Evolutionary conservation across 2,888 invertebrate genomes (phyloP), one percentile per base, ranked within the genome.

Genomic region (Drosophila cognata): DNA sequence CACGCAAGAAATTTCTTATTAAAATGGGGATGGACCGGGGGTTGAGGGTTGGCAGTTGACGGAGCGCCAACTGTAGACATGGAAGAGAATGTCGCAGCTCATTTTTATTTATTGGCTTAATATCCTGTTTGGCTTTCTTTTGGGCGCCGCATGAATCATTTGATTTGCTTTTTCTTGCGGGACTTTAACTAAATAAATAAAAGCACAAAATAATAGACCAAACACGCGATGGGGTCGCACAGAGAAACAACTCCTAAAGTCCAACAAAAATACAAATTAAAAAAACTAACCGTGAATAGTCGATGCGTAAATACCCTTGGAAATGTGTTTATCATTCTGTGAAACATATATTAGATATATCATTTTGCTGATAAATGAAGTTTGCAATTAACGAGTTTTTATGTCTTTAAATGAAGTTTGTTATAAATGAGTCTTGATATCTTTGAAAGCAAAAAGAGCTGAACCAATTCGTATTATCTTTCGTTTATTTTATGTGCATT

Each of bases 51-150:
- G n/a, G n/a, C n/a, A n/a, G 68, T 67, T 36, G 68, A 21, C 29
- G 6, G 16, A 38, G 21, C 29, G 10, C 58, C 18, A 35, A 33
- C 35, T 41, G 28, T 62, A 50, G 33, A 66, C 66, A 68, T 55
- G 60, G 66, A 78, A 58, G 55, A 87, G 84, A 87, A 84, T 88
- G 89, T 89, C 88, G 84, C 83, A 84, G 82, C 75, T 88, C 83
- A 81, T 89, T 85, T 71, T 87, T 80, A 87, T 89, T 89, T 87
- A 87, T 87, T 89, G 82, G 88, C 59, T 74, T 77, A 79, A 74
- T 80, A 78, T 82, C 74, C 56, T 68, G 68, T 51, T 50, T n/a
- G 53, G 29, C 25, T 65, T 64, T 65, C 64, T 38, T 16, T 16
- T 63, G 46, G 35, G 13, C 58, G 69, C 43, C 46, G 69, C 70